Conservation (phyloP, 2,888 invertebrate species). For the Xestia ashworthii region DNA sequence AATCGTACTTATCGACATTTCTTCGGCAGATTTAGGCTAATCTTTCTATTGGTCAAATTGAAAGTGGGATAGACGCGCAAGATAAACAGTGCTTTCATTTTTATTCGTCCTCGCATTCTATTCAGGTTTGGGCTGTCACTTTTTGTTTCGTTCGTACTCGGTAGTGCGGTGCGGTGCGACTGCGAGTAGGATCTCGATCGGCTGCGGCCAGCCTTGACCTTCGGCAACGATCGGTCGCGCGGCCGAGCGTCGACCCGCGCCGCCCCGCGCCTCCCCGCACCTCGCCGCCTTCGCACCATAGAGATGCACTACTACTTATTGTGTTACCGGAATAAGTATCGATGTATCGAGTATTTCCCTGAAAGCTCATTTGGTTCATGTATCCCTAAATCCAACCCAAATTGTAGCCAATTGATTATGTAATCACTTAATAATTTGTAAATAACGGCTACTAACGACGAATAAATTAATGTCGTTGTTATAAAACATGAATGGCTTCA, state of each 20-base stretch:
- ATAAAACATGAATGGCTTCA: constrained; percentile 23
- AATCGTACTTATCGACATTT: constrained; percentile 55
- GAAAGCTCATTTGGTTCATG: neutral
- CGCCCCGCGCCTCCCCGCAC: constrained; percentile 56
- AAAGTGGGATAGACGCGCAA: constrained; percentile 70
- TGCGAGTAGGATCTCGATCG: constrained; percentile 76
- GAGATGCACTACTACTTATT: constrained; percentile 70
- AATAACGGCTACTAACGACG: constrained; percentile 11
- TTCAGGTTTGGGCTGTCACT: constrained; percentile 90
- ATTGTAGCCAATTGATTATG: constrained; percentile 32
- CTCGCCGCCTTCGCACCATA: constrained; percentile 70
- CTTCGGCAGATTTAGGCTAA: constrained; percentile 35
- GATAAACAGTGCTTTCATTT: constrained; percentile 87
- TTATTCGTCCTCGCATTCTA: constrained; percentile 89
- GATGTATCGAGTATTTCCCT: constrained; percentile 56
- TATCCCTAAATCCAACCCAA: neutral
- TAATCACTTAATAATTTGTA: constrained; percentile 27
- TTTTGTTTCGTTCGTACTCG: constrained; percentile 86
- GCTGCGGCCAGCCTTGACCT: constrained; percentile 87
- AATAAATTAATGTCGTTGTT: constrained; percentile 27
- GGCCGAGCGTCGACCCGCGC: constrained; percentile 86
- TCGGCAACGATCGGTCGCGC: constrained; percentile 87
- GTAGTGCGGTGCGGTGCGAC: constrained; percentile 33
- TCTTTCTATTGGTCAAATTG: constrained; percentile 47
- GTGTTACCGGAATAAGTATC: constrained; percentile 55